Evolutionary conservation across 2,888 invertebrate genomes (phyloP).

Genomic region (Xylota segnis): DNA sequence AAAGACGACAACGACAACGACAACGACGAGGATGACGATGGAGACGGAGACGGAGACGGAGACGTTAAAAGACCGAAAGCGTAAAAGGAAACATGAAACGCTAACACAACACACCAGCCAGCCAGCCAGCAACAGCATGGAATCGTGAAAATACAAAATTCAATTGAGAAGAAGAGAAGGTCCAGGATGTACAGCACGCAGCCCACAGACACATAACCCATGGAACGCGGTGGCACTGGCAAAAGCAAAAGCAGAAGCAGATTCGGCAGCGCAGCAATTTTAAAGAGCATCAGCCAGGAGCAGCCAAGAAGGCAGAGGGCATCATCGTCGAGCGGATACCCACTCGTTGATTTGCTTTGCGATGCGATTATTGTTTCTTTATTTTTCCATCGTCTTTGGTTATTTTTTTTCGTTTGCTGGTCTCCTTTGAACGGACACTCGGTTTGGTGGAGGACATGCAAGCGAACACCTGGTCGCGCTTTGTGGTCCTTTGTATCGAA

Average conservation of each 20-base stretch:
- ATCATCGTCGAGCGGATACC: conserved; percentile 29
- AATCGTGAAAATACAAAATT: conserved; percentile 61
- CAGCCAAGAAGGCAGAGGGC: conserved; percentile 50
- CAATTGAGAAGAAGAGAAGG: conserved; percentile 38
- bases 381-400: conserved; percentile 10
- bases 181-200: conserved; percentile 40
- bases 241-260: conserved; percentile 64
- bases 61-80: conserved; percentile 56
- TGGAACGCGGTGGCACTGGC: conserved; percentile 27
- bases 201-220: conserved; percentile 28
- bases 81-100: conserved; percentile 62
- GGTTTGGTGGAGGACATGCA: conserved; percentile 67
- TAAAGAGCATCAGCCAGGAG: conserved; percentile 37
- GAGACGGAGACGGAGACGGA: no score
- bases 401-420: conserved; percentile 7
- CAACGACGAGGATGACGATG: conserved; percentile 2
- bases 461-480: conserved; percentile 68
- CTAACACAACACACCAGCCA: conserved; percentile 12
- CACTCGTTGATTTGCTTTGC: conserved; percentile 62
- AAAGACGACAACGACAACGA: conserved; percentile 33
- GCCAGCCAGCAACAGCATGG: conserved; percentile 23
- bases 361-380: conserved; percentile 70
- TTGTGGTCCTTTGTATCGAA: conserved; percentile 52
- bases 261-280: conserved; percentile 67
- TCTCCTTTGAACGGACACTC: conserved; percentile 45